Evolutionary conservation across 2,888 invertebrate species (phyloP), one percentile per base, ranked within the genome.

Genomic region (Diogma glabrata): DNA sequence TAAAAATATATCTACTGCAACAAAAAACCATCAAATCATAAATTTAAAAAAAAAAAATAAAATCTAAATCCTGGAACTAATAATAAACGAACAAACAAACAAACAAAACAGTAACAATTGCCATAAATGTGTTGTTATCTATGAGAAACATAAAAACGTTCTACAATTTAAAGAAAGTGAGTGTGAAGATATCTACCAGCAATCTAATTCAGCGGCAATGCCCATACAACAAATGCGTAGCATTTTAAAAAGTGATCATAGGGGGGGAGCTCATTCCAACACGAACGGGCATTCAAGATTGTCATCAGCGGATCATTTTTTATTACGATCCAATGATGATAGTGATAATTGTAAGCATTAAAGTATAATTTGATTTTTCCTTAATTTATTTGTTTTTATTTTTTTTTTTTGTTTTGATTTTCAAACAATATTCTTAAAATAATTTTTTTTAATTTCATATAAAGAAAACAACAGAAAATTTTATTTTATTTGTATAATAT

Each of bases 81-180:
- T 7, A 24, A 7, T 6, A 24, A 24, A 5, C 24, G 24, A 24
- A 24, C 6, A 24, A 52, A 52, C 22, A 22, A 43, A 52, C 52
- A 52, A 45, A 40, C 38, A 49, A 14, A 20, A 50, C 84, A 93
- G 92, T 67, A 87, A 87, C 76, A 83, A 86, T 67, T 94, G 93
- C 74, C 90, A 88, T 74, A 85, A 89, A 60, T 94, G 93, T 72
- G 87, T 94, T 65, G 92, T 93, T 67, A 91, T 94, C 75, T 92
- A 92, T 69, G 90, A 91, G 71, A 91, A 91, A 71, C 93, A 94
- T 74, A 79, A 83, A 66, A 94, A 94, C 75, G 90, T 94, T 60
- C 79, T 94, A 57, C 93, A 94, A 72, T 94, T 92, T 77, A 94
- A 94, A 83, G 92, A 93, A 79, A 93, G 94, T 94, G 76, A 91